Evolutionary conservation across 2,113 vertebrate genomes (phyloP).

Genomic region (Osmerus mordax): DNA sequence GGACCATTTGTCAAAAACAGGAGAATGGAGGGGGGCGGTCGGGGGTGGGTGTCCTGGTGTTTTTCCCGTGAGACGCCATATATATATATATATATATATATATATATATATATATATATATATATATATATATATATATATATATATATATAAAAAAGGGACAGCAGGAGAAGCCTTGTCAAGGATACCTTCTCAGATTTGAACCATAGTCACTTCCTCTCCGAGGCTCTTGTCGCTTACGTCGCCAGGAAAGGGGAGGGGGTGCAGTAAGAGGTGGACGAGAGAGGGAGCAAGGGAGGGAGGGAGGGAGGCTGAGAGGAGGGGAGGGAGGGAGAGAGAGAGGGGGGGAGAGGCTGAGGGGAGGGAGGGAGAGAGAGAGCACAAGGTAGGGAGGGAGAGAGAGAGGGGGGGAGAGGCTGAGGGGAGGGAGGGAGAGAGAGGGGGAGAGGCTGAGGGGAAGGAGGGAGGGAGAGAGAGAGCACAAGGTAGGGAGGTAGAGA

Average conservation of each 20-base stretch:
- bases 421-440: neutral
- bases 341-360: slow-evolving; percentile 13
- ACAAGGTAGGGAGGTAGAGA: neutral
- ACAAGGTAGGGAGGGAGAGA: slow-evolving; percentile 7
- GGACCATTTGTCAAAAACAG: slow-evolving; percentile 52
- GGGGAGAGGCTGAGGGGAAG: neutral
- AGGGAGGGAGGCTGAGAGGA: slow-evolving; percentile 1
- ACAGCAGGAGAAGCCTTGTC: slow-evolving; percentile 30
- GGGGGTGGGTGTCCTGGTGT: neutral
- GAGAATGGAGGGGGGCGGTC: slow-evolving; percentile 23
- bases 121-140: too few species aligned
- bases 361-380: neutral
- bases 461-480: neutral
- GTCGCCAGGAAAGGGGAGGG: too few species aligned
- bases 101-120: too few species aligned
- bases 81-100: too few species aligned
- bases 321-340: neutral
- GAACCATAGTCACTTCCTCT: slow-evolving; percentile 45
- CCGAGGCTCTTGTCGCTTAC: slow-evolving; percentile 6
- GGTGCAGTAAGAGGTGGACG: neutral
- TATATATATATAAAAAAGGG: too few species aligned
- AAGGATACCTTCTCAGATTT: slow-evolving; percentile 56
- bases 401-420: neutral
- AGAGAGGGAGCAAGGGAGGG: neutral
- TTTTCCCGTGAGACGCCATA: neutral